These are phyloP conservation scores for Bhutanitis thaidina DNA, from an alignment of 2,888 invertebrate species.

Conservation along the genomic window DNA sequence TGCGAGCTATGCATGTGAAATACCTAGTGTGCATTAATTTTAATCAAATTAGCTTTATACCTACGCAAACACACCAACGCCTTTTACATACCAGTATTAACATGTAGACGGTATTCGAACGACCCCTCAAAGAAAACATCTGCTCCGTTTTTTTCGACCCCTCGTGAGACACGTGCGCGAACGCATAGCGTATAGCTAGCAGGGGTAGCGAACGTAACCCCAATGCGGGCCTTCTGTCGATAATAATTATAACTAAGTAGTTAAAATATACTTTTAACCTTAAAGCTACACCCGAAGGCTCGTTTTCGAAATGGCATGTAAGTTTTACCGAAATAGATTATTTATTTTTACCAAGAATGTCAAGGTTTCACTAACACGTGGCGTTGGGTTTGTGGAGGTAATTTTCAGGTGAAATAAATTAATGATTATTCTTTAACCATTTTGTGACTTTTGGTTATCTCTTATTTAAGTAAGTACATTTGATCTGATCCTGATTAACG, in stretches of 20 bases:
- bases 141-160: constrained; percentile 29
- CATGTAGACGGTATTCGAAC: constrained; percentile 28
- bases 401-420: constrained; percentile 50
- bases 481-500: too few relatives aligned
- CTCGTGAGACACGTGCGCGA: constrained; percentile 63
- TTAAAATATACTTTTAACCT: constrained; percentile 33
- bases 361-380: constrained; percentile 73
- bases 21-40: too few relatives aligned
- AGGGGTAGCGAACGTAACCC: constrained; percentile 68
- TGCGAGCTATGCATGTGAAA: too few relatives aligned
- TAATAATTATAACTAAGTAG: constrained; percentile 20
- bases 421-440: too few relatives aligned
- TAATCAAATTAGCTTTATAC: too few relatives aligned
- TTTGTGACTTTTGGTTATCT: too few relatives aligned
- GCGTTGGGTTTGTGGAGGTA: constrained; percentile 49
- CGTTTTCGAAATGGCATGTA: constrained; percentile 36
- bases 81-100: too few relatives aligned
- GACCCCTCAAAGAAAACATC: constrained; percentile 62
- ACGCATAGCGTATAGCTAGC: constrained; percentile 41
- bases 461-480: too few relatives aligned
- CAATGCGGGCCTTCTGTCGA: constrained; percentile 57
- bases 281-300: constrained; percentile 39
- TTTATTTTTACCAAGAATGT: constrained; percentile 78
- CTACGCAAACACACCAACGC: too few relatives aligned
- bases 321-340: constrained; percentile 62